Conservation (phyloP, 2,888 invertebrate species). For the Oscheius sp. region DNA sequence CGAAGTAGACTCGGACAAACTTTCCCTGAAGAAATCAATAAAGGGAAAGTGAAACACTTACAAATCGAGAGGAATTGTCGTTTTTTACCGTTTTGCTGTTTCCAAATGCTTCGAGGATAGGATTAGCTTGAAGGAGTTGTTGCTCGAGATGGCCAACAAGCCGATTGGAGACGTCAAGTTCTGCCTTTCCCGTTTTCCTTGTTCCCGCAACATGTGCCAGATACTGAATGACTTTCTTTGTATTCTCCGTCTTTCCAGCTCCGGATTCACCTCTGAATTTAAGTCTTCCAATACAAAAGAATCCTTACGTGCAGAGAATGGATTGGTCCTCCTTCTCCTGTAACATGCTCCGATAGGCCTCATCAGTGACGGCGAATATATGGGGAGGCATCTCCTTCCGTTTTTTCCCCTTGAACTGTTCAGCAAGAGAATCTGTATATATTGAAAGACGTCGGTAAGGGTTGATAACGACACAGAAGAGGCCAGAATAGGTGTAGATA, state of each 20-base stretch:
- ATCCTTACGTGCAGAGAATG: conserved; percentile 86
- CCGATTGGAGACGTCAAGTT: conserved; percentile 43
- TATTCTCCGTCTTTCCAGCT: conserved; percentile 99
- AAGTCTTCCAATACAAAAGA: neutral
- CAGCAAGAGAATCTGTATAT: conserved; percentile 98
- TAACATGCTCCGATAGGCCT: conserved; percentile 97
- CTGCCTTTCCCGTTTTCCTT: conserved; percentile 26
- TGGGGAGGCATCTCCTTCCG: conserved; percentile 94
- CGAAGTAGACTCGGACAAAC: conserved; percentile 99
- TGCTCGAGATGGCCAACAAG: conserved; percentile 89
- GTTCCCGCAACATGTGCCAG: conserved; percentile 96
- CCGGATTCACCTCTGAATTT: conserved; percentile 87
- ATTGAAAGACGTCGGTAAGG: conserved; percentile 94
- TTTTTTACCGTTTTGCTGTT: conserved; percentile 99
- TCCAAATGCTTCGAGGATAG: conserved; percentile 98
- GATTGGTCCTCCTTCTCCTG: conserved; percentile 99
- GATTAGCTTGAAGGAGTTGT: conserved; percentile 95
- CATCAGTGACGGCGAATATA: conserved; percentile 98
- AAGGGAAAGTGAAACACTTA: conserved; percentile 79
- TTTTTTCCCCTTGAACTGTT: conserved; percentile 93
- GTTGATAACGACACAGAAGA: conserved; percentile 99
- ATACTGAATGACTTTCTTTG: conserved; percentile 99
- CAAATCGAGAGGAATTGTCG: conserved; percentile 99
- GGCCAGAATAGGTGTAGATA: conserved; percentile 98
- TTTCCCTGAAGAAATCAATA: conserved; percentile 78